These are phyloP conservation scores for Zoroaster sp. DNA, from an alignment of 53 echinoderm and acorn worm genomes.

Conservation along the genomic window DNA sequence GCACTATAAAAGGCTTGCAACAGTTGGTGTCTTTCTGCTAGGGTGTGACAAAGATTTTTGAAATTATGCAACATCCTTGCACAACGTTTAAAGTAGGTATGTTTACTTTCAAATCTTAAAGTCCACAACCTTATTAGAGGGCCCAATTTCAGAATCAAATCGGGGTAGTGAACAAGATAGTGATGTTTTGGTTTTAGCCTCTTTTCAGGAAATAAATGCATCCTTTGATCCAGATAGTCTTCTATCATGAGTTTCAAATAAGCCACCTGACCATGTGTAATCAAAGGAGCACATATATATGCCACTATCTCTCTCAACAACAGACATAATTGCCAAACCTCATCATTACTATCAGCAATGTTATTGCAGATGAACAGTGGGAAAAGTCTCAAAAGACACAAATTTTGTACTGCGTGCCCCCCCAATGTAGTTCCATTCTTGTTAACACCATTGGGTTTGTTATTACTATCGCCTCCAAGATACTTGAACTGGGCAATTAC, in stretches of 20 bases:
- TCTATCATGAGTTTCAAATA: slow-evolving; percentile 31
- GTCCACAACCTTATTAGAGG: slow-evolving; percentile 68
- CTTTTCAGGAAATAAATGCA: slow-evolving; percentile 25
- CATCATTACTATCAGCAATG: slow-evolving; percentile 31
- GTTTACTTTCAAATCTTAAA: slow-evolving; percentile 75
- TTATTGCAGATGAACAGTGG: slow-evolving; percentile 42
- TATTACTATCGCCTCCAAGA: slow-evolving; percentile 52
- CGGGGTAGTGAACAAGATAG: slow-evolving; percentile 51
- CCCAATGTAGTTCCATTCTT: slow-evolving; percentile 56
- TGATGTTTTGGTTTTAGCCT: slow-evolving; percentile 72
- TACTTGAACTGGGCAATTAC: slow-evolving; percentile 56
- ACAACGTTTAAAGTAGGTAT: slow-evolving; percentile 64
- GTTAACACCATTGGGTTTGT: slow-evolving; percentile 52
- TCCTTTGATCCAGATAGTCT: slow-evolving; percentile 34
- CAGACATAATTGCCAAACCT: slow-evolving; percentile 42
- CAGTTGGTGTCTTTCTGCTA: slow-evolving; percentile 56
- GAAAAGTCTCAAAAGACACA: slow-evolving; percentile 42
- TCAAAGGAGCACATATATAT: slow-evolving; percentile 51
- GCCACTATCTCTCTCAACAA: slow-evolving; percentile 50
- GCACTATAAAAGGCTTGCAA: slow-evolving; percentile 48
- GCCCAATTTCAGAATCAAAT: slow-evolving; percentile 62
- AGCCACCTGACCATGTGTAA: slow-evolving; percentile 44
- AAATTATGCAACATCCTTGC: slow-evolving; percentile 54
- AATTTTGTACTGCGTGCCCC: slow-evolving; percentile 68
- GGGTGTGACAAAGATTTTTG: slow-evolving; percentile 34